A percentile compares a stretch with the other conserved stretches of the same genome.
These are phyloP conservation scores for Triplophysa dalaica DNA, from an alignment of 2,113 vertebrate species.

Conservation along the genomic window DNA sequence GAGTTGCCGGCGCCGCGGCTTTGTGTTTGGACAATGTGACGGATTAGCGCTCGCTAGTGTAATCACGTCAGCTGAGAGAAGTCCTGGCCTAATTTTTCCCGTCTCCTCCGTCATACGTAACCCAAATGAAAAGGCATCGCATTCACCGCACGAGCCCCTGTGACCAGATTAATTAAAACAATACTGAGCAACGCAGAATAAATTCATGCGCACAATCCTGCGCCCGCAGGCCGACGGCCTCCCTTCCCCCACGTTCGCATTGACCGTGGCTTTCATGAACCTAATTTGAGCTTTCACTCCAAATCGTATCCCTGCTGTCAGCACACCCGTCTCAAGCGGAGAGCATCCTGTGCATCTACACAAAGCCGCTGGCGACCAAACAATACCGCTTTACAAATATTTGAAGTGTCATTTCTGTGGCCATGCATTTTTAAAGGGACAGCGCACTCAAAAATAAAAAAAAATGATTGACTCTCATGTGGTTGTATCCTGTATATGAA, in stretches of 20 bases:
- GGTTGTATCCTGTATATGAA: no score
- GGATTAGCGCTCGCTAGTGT: conserved; percentile 35
- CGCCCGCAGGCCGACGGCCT: background rate
- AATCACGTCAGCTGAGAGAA: conserved; percentile 48
- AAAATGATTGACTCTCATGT: no score
- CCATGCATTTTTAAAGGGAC: no score
- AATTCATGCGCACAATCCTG: conserved; percentile 38
- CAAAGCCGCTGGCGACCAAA: background rate
- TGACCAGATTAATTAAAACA: conserved; percentile 56
- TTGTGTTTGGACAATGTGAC: conserved; percentile 25
- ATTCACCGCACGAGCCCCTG: conserved; percentile 37
- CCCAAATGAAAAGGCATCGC: conserved; percentile 43
- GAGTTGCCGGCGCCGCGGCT: background rate
- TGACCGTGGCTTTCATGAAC: conserved; percentile 21
- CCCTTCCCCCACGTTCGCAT: background rate
- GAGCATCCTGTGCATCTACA: background rate
- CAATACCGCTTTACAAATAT: no score
- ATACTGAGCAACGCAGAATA: conserved; percentile 37
- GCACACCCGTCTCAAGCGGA: conserved; percentile 5
- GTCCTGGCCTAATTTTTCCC: conserved; percentile 37
- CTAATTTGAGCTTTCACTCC: conserved; percentile 41
- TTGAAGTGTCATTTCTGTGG: no score
- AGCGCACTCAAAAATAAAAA: no score
- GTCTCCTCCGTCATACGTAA: background rate
- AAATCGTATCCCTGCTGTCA: conserved; percentile 39